Base-by-base conservation (phyloP, 2,797 vertebrate species). In the Hyperoplus immaculatus region DNA sequence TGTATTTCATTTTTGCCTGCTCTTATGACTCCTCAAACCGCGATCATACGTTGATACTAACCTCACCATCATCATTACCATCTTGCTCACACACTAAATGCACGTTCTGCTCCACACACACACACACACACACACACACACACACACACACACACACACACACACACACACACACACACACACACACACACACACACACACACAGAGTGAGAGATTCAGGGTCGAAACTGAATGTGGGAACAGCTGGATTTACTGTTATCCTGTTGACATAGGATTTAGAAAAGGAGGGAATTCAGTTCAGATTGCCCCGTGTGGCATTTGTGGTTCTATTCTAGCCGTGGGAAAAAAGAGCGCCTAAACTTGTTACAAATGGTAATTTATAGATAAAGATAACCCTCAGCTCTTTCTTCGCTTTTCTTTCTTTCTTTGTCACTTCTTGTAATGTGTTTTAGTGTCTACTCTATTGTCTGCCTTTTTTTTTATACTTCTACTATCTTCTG, bases 21-120 rank as follows among this genome's bases (percentile, higher is more conserved):
- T 74, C 77, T 78, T 65, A 72, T 63, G 50, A 66, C 65, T 74
- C 72, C 66, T 63, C 71, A 36, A 70, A 50, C 61, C 9, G 21
- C 75, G 41, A 57, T 66, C 70, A 59, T 60, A 84, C 81, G 58
- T 18, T 53, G 72, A 47, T 78, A 92, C 90, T 93, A 94, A 93
- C 90, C 68, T 29, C 29, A 29, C 29, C 29, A 29, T 29, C 29
- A 29, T 29, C 29, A 29, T 29, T 29, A 16, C 62, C 79, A 84
- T 70, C 55, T 60, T 78, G 64, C 79, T 79, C 77, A 75, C 75
- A 85, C 60, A 50, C 57, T 88, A 87, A 88, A 92, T 92, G 90
- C 77, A 74, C 78, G 82, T 78, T 55, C 70, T 16, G 62, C 70
- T 83, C 63, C 70, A 55, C 58, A 78, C 47, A 73, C 70, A 68